Percentiles rank a stretch among this genome's conserved stretches.
phyloP scores from a whole-genome alignment of 2,113 vertebrate species.

The Crotalus viridis region DNA sequence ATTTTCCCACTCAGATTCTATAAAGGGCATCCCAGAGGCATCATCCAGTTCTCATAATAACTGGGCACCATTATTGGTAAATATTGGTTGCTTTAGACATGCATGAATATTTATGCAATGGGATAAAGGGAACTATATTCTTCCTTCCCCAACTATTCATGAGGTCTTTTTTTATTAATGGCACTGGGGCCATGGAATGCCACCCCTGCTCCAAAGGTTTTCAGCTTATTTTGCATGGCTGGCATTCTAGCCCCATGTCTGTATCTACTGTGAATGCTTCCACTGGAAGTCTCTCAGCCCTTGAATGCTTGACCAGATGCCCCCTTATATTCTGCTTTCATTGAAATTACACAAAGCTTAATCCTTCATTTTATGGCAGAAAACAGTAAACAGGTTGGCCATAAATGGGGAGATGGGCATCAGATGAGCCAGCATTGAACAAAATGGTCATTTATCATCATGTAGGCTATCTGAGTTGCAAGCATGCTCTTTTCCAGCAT shows the following conservation, averaged over 20 bases:
- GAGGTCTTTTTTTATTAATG: neutral
- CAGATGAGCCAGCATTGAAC: neutral
- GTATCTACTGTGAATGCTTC: neutral
- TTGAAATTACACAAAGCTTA: neutral
- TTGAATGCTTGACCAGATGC: neutral
- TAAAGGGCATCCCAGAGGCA: neutral
- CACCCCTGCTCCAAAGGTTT: neutral
- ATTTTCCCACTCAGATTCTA: neutral
- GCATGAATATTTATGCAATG: neutral
- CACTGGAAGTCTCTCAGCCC: neutral
- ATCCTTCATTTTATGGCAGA: neutral
- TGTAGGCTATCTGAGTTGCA: neutral
- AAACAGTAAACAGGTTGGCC: neutral
- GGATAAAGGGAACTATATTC: neutral
- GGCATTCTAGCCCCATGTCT: neutral
- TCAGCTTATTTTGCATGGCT: neutral
- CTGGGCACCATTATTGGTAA: neutral
- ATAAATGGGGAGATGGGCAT: neutral
- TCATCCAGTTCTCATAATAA: neutral
- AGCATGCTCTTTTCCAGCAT: neutral
- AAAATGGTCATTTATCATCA: neutral
- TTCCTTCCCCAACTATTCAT: neutral
- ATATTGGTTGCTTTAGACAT: neutral
- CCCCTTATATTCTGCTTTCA: neutral
- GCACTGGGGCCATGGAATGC: neutral